phyloP scores from a whole-genome alignment of 2,797 vertebrate species.

The Bovichtus diacanthus region DNA sequence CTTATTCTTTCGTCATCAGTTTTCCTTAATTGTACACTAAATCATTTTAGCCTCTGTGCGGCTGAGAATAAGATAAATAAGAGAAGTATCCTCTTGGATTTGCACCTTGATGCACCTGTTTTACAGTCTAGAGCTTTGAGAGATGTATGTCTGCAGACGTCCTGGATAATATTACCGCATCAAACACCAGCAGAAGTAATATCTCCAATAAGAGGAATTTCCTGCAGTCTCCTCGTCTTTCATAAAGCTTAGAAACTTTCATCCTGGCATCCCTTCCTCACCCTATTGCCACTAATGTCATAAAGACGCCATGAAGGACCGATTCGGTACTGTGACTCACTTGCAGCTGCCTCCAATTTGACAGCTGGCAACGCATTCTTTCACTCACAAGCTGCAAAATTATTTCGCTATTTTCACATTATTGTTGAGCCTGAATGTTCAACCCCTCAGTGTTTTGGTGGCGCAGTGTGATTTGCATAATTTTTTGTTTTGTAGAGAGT shows the following conservation, averaged over 20 bases:
- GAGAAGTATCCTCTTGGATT: not conserved
- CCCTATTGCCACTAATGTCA: conserved; percentile 66
- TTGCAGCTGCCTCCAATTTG: conserved; percentile 71
- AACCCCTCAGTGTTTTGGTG: conserved; percentile 45
- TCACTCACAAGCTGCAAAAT: conserved; percentile 60
- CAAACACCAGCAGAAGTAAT: conserved; percentile 23
- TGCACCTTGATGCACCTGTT: not conserved
- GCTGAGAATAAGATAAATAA: conserved; percentile 4
- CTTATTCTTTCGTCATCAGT: conserved; percentile 18
- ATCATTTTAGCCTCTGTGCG: not conserved
- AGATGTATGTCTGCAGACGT: not conserved
- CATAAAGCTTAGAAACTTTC: conserved; percentile 49
- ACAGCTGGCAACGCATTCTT: conserved; percentile 67
- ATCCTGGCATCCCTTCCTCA: conserved; percentile 46
- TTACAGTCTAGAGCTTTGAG: not conserved
- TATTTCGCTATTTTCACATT: conserved; percentile 64
- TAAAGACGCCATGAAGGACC: conserved; percentile 70
- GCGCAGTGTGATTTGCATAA: conserved; percentile 54
- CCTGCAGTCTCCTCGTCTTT: conserved; percentile 16
- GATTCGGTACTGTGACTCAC: conserved; percentile 68
- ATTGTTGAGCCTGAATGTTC: conserved; percentile 48
- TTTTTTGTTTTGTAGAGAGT: conserved; percentile 52
- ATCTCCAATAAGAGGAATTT: conserved; percentile 44
- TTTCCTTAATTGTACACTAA: not conserved
- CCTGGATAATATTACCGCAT: not conserved